A percentile compares a stretch with the other conserved stretches of the same genome.
These are phyloP conservation scores for Myrmophylax atrothorax DNA, from an alignment of 2,113 vertebrate genomes.

Conservation along the genomic window DNA sequence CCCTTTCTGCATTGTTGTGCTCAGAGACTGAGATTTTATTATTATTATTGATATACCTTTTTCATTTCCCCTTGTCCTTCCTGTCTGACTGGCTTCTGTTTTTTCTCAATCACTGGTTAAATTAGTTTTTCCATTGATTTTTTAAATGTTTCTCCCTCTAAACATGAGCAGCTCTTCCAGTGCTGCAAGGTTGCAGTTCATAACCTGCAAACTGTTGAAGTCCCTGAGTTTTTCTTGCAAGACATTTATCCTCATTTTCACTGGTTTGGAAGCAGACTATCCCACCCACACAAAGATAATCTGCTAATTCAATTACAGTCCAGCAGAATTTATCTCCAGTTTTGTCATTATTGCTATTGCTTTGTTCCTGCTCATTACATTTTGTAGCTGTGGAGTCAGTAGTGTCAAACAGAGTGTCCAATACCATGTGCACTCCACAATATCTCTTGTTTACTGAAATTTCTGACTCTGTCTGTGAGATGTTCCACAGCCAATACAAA, in stretches of 20 bases:
- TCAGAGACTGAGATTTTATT: neutral
- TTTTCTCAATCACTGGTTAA: neutral
- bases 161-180: neutral
- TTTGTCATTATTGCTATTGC: neutral
- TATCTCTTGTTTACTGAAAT: neutral
- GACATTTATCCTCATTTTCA: neutral
- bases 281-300: neutral
- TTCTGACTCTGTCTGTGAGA: neutral
- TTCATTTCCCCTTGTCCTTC: neutral
- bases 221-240: neutral
- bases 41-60: neutral
- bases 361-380: neutral
- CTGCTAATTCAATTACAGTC: neutral
- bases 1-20: neutral
- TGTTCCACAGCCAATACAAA: neutral
- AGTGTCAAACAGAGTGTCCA: neutral
- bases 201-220: neutral
- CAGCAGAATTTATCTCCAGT: neutral
- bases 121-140: neutral
- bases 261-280: neutral
- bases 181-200: neutral
- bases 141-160: neutral
- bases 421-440: rapidly evolving
- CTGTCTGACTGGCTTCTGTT: neutral
- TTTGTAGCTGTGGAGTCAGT: neutral